Base-by-base conservation (phyloP, 2,888 invertebrate genomes). In the Cryptus armator region DNA sequence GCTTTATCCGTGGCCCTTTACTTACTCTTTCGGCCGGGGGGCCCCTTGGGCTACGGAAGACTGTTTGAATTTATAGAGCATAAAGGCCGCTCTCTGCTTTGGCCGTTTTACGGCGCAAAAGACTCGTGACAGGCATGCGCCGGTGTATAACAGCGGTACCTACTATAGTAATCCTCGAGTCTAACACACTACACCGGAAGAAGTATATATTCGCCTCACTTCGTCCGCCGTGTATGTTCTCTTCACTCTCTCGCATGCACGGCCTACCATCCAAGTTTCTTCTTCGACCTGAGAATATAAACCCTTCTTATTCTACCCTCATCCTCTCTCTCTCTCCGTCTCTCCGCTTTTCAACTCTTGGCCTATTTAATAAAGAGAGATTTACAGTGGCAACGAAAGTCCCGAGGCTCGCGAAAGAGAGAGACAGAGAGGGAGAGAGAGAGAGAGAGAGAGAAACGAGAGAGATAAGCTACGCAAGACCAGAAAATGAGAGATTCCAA, bases 11-110 rank as follows among this genome's bases (percentile, higher is more conserved):
- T 43, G 68, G 67, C 44, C 59, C 70, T 79, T 70, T 79, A 37
- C 56, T 56, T 76, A 48, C 62, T 12, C 46, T 46, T 43, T 74
- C 67, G 51, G 24, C 10, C 10, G 37, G 66, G 14, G 51, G 66
- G 16, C 70, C 70, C 70, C 74, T 62, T 59, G 81, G 86, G 85
- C 86, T 89, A 89, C 88, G 89, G 29, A 90, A 90, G 90, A 86
- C 89, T 88, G 90, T 87, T 90, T 89, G 89, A 91, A 92, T 93
- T 93, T 93, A 93, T 92, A 90, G 91, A 88, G 87, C 92, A 91
- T 93, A 93, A 93, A 93, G 72, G 90, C 90, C 90, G 88, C 88
- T 59, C 59, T 19, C 89, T 87, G 86, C 89, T 87, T 84, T 84
- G 86, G 87, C 59, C 86, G 90, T 89, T 90, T 90, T 90, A 89